Conservation (phyloP, 1,140 invertebrate species). For the Sarcophaga peregrina region DNA sequence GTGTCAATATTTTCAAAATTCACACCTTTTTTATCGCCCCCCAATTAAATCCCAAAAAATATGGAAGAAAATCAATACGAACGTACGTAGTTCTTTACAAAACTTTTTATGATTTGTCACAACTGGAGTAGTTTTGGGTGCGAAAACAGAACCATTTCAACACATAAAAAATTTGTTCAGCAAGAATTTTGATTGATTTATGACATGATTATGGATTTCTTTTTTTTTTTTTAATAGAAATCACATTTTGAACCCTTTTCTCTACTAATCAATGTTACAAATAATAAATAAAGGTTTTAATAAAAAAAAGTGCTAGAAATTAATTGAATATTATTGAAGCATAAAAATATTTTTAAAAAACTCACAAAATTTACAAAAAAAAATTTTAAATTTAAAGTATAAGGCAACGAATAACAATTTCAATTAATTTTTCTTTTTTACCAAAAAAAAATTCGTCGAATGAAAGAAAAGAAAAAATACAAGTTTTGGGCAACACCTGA, state of each 20-base stretch:
- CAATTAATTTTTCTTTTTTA: no score
- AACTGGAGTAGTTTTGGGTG: slow-evolving; percentile 2
- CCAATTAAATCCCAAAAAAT: no score
- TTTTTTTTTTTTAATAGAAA: background rate
- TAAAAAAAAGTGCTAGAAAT: no score
- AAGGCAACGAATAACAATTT: no score
- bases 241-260: background rate
- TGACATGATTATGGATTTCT: background rate
- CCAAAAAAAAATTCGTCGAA: no score
- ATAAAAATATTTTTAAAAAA: no score
- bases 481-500: no score
- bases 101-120: background rate
- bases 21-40: background rate
- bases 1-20: background rate
- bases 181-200: background rate
- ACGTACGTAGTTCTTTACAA: background rate
- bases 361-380: no score
- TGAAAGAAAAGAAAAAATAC: no score
- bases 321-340: no score
- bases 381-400: no score
- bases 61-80: no score
- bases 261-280: background rate
- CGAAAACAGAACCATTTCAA: background rate
- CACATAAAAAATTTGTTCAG: background rate
- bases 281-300: background rate